phyloP scores from a whole-genome alignment of 2,888 invertebrate species.

The Cheiracanthium punctorium region DNA sequence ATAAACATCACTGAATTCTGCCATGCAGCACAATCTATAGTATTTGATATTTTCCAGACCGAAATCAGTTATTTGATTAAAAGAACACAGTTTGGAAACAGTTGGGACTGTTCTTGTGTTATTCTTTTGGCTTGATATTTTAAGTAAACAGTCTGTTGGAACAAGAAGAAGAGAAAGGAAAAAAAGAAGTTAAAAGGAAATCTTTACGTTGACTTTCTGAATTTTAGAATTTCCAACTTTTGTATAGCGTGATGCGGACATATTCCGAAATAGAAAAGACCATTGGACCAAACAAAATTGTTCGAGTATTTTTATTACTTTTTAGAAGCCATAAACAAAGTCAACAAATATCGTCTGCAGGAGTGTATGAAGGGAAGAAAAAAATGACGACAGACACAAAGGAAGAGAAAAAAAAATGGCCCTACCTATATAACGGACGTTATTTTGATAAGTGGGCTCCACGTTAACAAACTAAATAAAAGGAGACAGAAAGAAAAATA shows the following conservation, averaged over 20 bases:
- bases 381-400: background rate
- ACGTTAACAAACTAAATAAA: constrained; percentile 34
- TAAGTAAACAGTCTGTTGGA: background rate
- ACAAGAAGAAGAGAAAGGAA: background rate
- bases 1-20: no score
- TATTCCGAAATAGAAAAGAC: background rate
- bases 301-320: background rate
- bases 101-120: background rate
- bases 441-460: constrained; percentile 41
- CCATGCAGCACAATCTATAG: no score
- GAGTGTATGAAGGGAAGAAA: background rate
- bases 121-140: background rate
- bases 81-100: background rate
- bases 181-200: background rate
- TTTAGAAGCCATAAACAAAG: constrained; percentile 7
- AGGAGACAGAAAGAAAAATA: constrained; percentile 26
- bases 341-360: background rate
- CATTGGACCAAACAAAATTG: constrained; percentile 9
- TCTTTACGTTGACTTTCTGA: background rate
- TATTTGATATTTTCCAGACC: no score
- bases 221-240: background rate
- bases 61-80: constrained; percentile 14
- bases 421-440: constrained; percentile 17
- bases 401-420: background rate
- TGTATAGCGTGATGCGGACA: background rate